Evolutionary conservation across 2,113 vertebrate species (phyloP), one percentile per base, ranked within the genome.

Genomic region (Melanerpes aurifrons): DNA sequence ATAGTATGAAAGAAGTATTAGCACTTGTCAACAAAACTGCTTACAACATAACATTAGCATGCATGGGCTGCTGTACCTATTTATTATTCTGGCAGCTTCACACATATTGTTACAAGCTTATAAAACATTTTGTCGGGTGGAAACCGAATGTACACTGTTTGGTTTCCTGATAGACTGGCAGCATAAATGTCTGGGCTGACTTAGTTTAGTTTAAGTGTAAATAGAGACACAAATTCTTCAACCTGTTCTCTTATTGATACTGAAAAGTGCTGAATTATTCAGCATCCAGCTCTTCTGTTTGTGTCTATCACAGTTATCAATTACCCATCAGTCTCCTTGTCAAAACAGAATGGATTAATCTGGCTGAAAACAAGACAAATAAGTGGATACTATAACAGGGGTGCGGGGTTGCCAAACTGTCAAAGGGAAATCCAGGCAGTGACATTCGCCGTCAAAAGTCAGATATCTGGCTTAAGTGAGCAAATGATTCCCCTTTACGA

Each of bases 41-140:
- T 99, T 99, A 99, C 99, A 99, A 99, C 99, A 99, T 99, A 99
- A 99, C 99, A 99, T 99, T 99, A 99, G 99, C 99, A 99, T 99
- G 99, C 99, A 99, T 98, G 98, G 98, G 98, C 98, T 98, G 98
- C 98, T 97, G 97, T 97, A 98, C 98, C 99, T 99, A 99, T 99
- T 99, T 99, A 99, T 99, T 99, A 99, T 99, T 98, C 99, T 99
- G 99, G 99, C 99, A 99, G 99, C 98, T 99, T 98, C 98, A 98
- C 98, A 99, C 98, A 99, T 98, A 98, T 98, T 98, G 98, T 98
- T 98, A 98, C 98, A 98, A 98, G 99, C 99, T 99, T 99, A 98
- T 98, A 99, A 98, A 99, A 98, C 98, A 99, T 98, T 99, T 99
- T 98, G 98, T 98, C 98, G 97, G 97, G 98, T 98, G 97, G 97